phyloP scores from a whole-genome alignment of 2,113 vertebrate genomes.

The Tachysurus fulvidraco region DNA sequence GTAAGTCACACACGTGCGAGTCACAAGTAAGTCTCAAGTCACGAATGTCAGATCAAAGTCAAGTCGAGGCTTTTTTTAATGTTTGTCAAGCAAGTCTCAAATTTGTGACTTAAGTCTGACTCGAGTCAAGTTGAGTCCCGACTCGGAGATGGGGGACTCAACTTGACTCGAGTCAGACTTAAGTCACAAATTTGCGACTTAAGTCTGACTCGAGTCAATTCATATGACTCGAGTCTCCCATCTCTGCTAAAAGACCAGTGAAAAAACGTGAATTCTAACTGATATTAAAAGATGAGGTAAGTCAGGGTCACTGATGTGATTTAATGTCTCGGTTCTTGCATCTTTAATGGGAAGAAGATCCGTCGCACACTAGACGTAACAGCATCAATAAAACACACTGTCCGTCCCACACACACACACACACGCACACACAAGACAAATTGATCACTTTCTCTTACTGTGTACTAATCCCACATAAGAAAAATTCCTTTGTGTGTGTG shows the following conservation, averaged over 20 bases:
- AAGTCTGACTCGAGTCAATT: too few relatives aligned
- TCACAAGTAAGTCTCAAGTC: too few relatives aligned
- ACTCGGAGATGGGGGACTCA: too few relatives aligned
- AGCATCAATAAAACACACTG: conserved; percentile 38
- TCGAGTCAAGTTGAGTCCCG: too few relatives aligned
- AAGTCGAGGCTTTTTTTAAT: too few relatives aligned
- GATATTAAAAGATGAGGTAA: background rate
- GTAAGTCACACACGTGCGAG: too few relatives aligned
- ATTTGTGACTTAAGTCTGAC: too few relatives aligned
- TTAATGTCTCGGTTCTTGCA: conserved; percentile 24
- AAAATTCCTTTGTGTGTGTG: background rate
- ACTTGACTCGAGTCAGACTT: too few relatives aligned
- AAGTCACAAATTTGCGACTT: too few relatives aligned
- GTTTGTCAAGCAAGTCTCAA: too few relatives aligned
- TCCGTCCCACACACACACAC: background rate
- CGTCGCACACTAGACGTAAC: conserved; percentile 14
- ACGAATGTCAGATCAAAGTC: too few relatives aligned
- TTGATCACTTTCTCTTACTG: background rate
- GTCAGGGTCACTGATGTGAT: background rate
- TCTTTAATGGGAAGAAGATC: conserved; percentile 47
- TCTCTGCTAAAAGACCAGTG: background rate
- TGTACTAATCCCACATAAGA: background rate
- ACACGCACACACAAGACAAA: background rate
- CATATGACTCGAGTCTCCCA: too few relatives aligned
- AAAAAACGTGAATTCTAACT: background rate